These are phyloP conservation scores for Premnoplex brunnescens DNA, from an alignment of 2,797 vertebrate genomes.

Conservation along the genomic window DNA sequence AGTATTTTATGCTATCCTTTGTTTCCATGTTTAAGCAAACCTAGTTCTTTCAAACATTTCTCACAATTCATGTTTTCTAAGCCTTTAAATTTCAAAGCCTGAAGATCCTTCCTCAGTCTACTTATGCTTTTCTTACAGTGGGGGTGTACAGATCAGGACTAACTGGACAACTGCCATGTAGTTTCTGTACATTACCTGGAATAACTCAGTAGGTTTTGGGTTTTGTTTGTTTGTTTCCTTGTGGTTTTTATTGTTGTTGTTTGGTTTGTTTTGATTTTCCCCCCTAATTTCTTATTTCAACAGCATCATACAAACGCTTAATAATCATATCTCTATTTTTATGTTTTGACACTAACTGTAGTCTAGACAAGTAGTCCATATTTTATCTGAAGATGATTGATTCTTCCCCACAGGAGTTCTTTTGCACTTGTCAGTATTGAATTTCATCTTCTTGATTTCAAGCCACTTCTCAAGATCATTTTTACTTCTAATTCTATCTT, in stretches of 20 bases:
- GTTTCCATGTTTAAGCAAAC: not conserved
- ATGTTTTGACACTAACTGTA: not conserved
- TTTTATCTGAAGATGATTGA: not conserved
- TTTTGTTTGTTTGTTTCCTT: not conserved
- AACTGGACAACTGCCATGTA: not conserved
- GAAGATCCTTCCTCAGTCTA: not conserved
- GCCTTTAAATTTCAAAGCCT: not conserved
- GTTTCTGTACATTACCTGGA: not conserved
- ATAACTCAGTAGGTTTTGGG: not conserved
- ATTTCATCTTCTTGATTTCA: slow-evolving; percentile 15
- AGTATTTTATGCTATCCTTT: not conserved
- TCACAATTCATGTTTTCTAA: not conserved
- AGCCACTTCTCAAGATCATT: not conserved
- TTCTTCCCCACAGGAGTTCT: not conserved
- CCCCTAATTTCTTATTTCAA: not conserved
- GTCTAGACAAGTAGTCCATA: not conserved
- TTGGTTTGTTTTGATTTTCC: not conserved
- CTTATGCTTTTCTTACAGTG: not conserved
- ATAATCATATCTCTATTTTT: not conserved
- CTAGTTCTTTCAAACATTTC: not conserved
- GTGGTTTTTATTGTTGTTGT: not conserved
- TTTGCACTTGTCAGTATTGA: not conserved
- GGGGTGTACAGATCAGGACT: not conserved
- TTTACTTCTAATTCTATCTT: not conserved
- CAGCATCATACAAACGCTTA: not conserved